Evolutionary conservation across 2,888 invertebrate genomes (phyloP).

Genomic region (Lymantria monacha): DNA sequence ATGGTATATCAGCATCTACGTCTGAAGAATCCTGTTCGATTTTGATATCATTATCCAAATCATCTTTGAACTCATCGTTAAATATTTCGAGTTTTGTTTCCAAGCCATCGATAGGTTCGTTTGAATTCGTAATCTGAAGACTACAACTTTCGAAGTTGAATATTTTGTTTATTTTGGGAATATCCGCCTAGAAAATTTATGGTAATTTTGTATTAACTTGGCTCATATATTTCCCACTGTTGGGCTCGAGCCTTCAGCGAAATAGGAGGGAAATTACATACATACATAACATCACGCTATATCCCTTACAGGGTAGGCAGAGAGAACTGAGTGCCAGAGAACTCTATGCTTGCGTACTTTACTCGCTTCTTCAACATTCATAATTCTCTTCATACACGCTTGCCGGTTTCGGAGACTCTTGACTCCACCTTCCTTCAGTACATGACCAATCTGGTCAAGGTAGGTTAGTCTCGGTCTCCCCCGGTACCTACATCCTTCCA

Average conservation of each 20-base stretch:
- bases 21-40: constrained; percentile 48
- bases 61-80: background rate
- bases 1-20: constrained; percentile 39
- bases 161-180: constrained; percentile 17
- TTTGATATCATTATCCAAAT: constrained; percentile 43
- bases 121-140: background rate
- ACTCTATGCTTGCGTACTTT: too few species aligned
- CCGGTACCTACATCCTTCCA: too few species aligned
- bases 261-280: background rate
- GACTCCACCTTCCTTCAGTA: too few species aligned
- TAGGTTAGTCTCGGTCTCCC: too few species aligned
- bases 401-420: too few species aligned
- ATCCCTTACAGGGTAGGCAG: too few species aligned
- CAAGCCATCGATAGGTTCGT: background rate
- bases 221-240: background rate
- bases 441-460: too few species aligned
- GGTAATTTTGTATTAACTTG: background rate
- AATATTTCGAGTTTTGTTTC: constrained; percentile 10
- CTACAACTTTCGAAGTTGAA: constrained; percentile 11
- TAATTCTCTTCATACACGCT: too few species aligned
- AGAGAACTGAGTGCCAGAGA: too few species aligned
- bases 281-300: too few species aligned
- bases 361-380: too few species aligned
- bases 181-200: constrained; percentile 6
- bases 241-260: background rate